Percentiles rank a stretch among this genome's conserved stretches.
phyloP scores from a whole-genome alignment of 2,797 vertebrate species.

The Helicolenus hilgendorfi region DNA sequence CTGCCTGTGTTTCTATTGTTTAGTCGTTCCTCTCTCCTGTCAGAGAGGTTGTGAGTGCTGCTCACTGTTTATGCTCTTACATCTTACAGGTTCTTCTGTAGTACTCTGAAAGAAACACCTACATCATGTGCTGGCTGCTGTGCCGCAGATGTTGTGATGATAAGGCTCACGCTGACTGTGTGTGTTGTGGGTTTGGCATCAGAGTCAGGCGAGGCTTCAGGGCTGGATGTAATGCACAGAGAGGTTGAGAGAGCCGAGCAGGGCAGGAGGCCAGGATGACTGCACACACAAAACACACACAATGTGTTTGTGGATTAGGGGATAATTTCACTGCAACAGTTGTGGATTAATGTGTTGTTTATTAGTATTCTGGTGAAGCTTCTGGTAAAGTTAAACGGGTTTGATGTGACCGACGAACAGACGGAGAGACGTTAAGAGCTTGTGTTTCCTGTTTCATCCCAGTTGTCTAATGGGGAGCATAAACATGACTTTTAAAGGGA shows the following conservation, averaged over 20 bases:
- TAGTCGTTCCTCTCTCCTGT: background rate
- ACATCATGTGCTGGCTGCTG: background rate
- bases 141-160: constrained; percentile 10
- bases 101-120: background rate
- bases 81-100: background rate
- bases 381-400: background rate
- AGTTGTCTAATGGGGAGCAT: background rate
- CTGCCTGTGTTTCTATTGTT: background rate
- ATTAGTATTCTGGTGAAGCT: background rate
- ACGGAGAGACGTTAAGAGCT: background rate
- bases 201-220: constrained; percentile 2
- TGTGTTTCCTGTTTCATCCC: background rate
- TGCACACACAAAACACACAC: background rate
- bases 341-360: background rate
- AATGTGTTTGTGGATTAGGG: background rate
- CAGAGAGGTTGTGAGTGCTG: constrained; percentile 6
- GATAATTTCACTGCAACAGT: background rate
- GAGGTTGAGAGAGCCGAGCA: background rate
- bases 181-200: background rate
- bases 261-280: background rate
- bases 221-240: background rate
- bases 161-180: constrained; percentile 12
- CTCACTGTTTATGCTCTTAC: background rate
- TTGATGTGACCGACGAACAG: background rate
- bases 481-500: too few species aligned